Evolutionary conservation across 2,797 vertebrate species (phyloP), one percentile per base, ranked within the genome.

Genomic region (Acridotheres tristis): DNA sequence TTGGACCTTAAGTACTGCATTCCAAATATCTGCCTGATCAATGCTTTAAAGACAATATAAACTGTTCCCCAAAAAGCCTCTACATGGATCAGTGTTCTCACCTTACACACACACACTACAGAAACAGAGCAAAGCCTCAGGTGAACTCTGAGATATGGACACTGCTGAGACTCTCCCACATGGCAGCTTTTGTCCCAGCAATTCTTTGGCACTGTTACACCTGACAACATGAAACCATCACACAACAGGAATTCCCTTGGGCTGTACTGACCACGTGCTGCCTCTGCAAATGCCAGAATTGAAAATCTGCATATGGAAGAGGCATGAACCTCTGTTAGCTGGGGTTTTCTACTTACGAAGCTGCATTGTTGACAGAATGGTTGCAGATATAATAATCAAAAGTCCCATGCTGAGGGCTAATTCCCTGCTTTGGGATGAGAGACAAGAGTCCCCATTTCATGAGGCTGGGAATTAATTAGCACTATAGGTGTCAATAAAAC

Each of bases 21-120:
- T 73, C 51, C 29, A 19, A 71, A 20, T 53, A 30, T 19, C 36
- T 73, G 30, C 59, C 47, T 63, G 50, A 17, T 51, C 25, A 6
- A 7, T 53, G 68, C 63, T 74, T 55, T 73, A 38, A 48, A 30
- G 51, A 14, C 27, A 40, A 18, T 5, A 43, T 3, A 20, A 69
- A 17, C 26, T 25, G 19, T 17, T 68, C 57, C 67, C 59, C 14
- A 38, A 17, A 25, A 57, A 62, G 47, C 47, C 73, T 54, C 67
- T 45, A 0, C 10, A 4, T 5, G 30, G 27, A 16, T 50, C 73
- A 18, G 1, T 22, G 27, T 10, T 75, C 68, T 45, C 61, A 45
- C 57, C 79, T 78, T 22, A 34, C 45, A 32, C 1, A 1, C 1
- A 1, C 30, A 34, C 22, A 15, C 5, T 1, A 21, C 42, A 74